A percentile compares a stretch with the other conserved stretches of the same genome.
These are phyloP conservation scores for Corythaeola cristata DNA, from an alignment of 2,113 vertebrate genomes.

Conservation along the genomic window DNA sequence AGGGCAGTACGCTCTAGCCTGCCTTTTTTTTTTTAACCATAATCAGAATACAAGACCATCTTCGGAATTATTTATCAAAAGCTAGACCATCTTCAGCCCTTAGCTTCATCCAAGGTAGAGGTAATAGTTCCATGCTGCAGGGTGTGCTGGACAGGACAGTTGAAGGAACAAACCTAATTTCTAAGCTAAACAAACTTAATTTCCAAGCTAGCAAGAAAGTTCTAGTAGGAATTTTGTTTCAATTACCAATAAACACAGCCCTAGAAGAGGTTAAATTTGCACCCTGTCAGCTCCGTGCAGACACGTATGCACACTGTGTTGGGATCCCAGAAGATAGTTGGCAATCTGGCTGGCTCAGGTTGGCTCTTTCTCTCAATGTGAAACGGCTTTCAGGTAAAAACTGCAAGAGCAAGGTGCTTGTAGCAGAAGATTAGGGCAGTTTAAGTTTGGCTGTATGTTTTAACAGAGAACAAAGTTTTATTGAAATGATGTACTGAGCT, in stretches of 20 bases:
- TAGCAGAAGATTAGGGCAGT: background rate
- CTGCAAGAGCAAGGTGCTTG: background rate
- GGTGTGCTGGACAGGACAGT: background rate
- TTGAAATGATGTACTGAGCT: background rate
- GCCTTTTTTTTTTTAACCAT: background rate
- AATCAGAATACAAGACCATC: background rate
- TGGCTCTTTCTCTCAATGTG: background rate
- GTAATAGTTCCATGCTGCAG: background rate
- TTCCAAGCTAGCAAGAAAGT: background rate
- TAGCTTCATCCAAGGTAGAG: background rate
- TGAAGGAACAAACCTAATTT: background rate
- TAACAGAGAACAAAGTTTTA: background rate
- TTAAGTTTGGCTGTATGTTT: background rate
- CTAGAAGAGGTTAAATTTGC: background rate
- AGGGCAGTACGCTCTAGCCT: background rate
- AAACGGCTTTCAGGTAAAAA: background rate
- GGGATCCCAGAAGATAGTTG: background rate
- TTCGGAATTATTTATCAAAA: background rate
- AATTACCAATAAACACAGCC: background rate
- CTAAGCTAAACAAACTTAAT: background rate
- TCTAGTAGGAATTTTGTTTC: background rate
- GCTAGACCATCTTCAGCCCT: background rate
- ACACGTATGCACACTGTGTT: accelerated
- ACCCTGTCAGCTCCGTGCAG: background rate
- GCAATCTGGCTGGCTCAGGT: background rate